Percentiles rank a stretch among this genome's conserved stretches.
phyloP scores from a whole-genome alignment of 2,888 invertebrate species.

The Caenorhabditis drosophilae region DNA sequence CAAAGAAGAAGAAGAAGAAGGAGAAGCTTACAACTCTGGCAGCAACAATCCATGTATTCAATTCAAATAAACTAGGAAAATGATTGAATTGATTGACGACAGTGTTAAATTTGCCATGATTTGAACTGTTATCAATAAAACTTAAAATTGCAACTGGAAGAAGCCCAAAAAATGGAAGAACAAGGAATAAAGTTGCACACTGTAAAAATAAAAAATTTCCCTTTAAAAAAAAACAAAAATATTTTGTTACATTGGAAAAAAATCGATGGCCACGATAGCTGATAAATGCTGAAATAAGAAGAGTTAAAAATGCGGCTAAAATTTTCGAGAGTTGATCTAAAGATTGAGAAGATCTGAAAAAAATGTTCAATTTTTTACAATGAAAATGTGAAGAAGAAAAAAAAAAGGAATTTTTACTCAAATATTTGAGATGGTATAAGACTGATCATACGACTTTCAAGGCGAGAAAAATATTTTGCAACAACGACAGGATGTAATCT shows the following conservation, averaged over 20 bases:
- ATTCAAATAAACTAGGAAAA: constrained; percentile 7
- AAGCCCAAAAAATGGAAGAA: constrained; percentile 22
- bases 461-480: constrained; percentile 6
- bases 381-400: neutral
- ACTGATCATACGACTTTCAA: constrained; percentile 12
- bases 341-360: no score
- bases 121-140: constrained; percentile 15
- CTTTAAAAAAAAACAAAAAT: neutral
- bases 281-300: constrained; percentile 18
- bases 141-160: constrained; percentile 8
- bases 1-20: neutral
- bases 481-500: constrained; percentile 4
- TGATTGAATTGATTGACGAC: constrained; percentile 11
- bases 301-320: constrained; percentile 5
- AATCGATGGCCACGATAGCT: constrained; percentile 18
- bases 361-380: neutral
- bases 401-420: constrained; percentile 10
- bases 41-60: constrained; percentile 17
- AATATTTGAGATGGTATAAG: constrained; percentile 24
- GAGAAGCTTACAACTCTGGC: constrained; percentile 17
- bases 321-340: no score
- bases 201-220: neutral
- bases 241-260: neutral
- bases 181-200: constrained; percentile 16
- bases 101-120: constrained; percentile 10